Evolutionary conservation across 2,888 invertebrate genomes (phyloP).

Genomic region (Crepidodera aurea): DNA sequence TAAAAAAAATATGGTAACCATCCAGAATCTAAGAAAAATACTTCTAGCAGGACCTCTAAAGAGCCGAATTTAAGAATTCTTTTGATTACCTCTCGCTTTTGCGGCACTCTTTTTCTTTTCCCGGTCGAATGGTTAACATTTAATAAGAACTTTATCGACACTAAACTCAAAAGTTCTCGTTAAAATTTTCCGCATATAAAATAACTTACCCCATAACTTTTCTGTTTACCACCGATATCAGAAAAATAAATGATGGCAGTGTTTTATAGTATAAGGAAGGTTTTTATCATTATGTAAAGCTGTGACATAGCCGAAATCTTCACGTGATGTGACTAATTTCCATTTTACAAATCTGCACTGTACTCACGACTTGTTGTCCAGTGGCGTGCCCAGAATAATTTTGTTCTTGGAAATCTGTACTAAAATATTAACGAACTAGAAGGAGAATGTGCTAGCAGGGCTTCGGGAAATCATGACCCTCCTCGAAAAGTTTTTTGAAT

Average conservation of each 20-base stretch:
- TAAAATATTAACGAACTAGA: too few relatives aligned
- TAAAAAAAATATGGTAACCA: too few relatives aligned
- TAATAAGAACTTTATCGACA: neutral
- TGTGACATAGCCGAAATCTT: constrained; percentile 18
- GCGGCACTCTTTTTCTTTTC: too few relatives aligned
- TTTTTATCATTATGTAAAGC: constrained; percentile 19
- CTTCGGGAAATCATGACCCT: too few relatives aligned
- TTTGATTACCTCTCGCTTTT: too few relatives aligned
- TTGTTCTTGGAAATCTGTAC: too few relatives aligned
- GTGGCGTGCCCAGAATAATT: constrained; percentile 8
- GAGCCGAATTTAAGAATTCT: too few relatives aligned
- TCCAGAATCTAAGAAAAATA: too few relatives aligned
- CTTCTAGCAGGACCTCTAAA: too few relatives aligned
- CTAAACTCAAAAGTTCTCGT: neutral
- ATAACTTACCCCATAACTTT: neutral
- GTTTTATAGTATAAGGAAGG: neutral
- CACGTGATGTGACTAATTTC: constrained; percentile 24
- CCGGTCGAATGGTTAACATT: too few relatives aligned
- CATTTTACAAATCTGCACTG: constrained; percentile 26
- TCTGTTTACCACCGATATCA: neutral
- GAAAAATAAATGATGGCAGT: neutral
- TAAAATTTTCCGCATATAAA: constrained; percentile 10
- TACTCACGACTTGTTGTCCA: constrained; percentile 6
- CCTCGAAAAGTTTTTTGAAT: too few relatives aligned
- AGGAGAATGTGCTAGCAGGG: too few relatives aligned